Conservation (phyloP, 2,797 vertebrate genomes). For the Halcyon chelicuti region DNA sequence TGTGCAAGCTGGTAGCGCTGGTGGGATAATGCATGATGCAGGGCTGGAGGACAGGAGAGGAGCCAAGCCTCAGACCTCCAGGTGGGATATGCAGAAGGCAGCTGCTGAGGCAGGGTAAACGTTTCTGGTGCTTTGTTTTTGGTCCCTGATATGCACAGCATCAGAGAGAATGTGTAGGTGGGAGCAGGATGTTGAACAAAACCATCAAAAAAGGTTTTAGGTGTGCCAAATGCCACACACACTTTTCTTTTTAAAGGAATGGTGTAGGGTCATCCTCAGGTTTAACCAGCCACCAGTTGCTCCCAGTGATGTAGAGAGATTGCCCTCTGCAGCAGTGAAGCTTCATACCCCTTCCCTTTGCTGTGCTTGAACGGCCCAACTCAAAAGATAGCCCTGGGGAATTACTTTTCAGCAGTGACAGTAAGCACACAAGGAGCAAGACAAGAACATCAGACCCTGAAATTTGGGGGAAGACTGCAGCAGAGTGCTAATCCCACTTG, state of each 20-base stretch:
- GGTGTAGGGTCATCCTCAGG: fast-evolving
- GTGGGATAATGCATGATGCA: fast-evolving
- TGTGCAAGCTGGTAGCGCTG: fast-evolving
- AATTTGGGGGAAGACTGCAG: slow-evolving; percentile 1
- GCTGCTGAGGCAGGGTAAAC: neutral
- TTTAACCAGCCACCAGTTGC: neutral
- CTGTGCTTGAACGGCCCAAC: neutral
- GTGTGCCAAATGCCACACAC: neutral
- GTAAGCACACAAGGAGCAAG: neutral
- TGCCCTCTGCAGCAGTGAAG: neutral
- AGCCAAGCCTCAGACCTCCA: neutral
- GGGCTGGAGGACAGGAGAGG: neutral
- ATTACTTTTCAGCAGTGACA: neutral
- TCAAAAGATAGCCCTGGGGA: neutral
- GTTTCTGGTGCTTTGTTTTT: neutral
- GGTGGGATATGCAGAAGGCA: neutral
- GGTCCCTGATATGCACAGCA: fast-evolving
- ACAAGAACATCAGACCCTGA: neutral
- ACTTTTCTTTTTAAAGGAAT: neutral
- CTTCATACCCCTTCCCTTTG: neutral
- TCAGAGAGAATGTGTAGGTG: neutral
- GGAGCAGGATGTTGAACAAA: neutral
- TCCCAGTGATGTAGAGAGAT: fast-evolving
- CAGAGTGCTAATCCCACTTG: slow-evolving; percentile 27
- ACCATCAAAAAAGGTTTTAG: neutral